Evolutionary conservation across 2,888 invertebrate species (phyloP).

Genomic region (Tyria jacobaeae): DNA sequence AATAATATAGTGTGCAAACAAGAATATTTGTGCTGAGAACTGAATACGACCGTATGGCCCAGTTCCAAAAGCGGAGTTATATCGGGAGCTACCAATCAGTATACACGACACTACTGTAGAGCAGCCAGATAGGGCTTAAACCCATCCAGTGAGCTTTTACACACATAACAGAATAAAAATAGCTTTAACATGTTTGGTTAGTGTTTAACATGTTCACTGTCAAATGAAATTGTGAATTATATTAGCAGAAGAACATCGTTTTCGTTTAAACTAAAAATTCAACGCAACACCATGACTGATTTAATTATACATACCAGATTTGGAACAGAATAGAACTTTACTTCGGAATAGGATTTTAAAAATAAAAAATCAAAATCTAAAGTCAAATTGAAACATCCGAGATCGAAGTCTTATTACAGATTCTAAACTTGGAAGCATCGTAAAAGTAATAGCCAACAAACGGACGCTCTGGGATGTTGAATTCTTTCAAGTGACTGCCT

Average conservation of each 20-base stretch:
- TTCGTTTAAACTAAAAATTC: too few species aligned
- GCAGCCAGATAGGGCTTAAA: slow-evolving; percentile 57
- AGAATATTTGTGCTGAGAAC: slow-evolving; percentile 46
- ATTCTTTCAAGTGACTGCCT: slow-evolving; percentile 36
- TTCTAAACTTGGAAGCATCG: slow-evolving; percentile 41
- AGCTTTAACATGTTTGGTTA: too few species aligned
- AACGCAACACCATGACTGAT: slow-evolving; percentile 11
- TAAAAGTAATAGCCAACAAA: slow-evolving; percentile 49
- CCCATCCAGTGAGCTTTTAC: slow-evolving; percentile 39
- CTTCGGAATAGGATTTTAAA: slow-evolving; percentile 1
- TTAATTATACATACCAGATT: background rate
- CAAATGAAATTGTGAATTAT: slow-evolving; percentile 23
- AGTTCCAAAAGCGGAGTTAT: slow-evolving; percentile 55
- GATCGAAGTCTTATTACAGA: slow-evolving; percentile 47
- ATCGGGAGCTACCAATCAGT: slow-evolving; percentile 52
- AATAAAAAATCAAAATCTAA: slow-evolving; percentile 45
- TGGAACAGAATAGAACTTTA: background rate
- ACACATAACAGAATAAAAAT: slow-evolving; percentile 5
- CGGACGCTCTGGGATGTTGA: slow-evolving; percentile 43
- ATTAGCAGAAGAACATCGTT: slow-evolving; percentile 53
- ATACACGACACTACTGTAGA: slow-evolving; percentile 54
- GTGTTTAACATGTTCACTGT: too few species aligned
- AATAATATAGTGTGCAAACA: slow-evolving; percentile 41
- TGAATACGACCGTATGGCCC: slow-evolving; percentile 54
- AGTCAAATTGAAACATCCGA: slow-evolving; percentile 46